phyloP scores from a whole-genome alignment of 2,113 vertebrate species.

The Pterocles burchelli region DNA sequence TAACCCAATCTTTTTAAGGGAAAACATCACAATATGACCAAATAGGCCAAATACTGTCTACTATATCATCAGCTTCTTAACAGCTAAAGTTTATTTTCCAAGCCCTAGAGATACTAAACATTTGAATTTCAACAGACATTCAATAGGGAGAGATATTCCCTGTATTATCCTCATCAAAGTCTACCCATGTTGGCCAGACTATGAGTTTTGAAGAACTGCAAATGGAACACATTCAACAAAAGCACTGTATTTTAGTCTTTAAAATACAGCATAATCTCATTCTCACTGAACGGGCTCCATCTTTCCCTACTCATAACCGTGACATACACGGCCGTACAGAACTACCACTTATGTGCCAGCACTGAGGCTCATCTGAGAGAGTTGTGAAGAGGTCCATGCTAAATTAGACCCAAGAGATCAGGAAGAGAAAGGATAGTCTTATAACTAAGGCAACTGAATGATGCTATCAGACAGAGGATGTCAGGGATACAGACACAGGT shows the following conservation, averaged over 20 bases:
- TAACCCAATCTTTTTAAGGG: not conserved
- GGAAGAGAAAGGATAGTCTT: not conserved
- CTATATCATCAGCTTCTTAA: not conserved
- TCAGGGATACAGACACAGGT: not conserved
- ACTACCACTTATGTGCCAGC: not conserved
- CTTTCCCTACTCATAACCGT: not conserved
- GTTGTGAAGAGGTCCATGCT: not conserved
- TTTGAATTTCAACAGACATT: not conserved
- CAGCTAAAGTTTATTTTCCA: not conserved
- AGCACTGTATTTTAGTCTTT: not conserved
- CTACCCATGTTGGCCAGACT: not conserved
- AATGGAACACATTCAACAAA: not conserved
- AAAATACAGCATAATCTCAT: not conserved
- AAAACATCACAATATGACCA: not conserved
- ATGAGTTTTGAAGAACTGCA: not conserved
- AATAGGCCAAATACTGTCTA: not conserved
- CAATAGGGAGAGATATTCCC: not conserved
- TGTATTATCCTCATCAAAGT: not conserved
- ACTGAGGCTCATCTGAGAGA: not conserved
- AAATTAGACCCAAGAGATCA: not conserved
- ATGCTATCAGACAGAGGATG: not conserved
- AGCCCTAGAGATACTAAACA: not conserved
- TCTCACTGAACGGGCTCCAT: not conserved
- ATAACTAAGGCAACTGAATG: not conserved
- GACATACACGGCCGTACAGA: not conserved